Evolutionary conservation across 2,888 invertebrate species (phyloP).

Genomic region (Frankliniella fusca): DNA sequence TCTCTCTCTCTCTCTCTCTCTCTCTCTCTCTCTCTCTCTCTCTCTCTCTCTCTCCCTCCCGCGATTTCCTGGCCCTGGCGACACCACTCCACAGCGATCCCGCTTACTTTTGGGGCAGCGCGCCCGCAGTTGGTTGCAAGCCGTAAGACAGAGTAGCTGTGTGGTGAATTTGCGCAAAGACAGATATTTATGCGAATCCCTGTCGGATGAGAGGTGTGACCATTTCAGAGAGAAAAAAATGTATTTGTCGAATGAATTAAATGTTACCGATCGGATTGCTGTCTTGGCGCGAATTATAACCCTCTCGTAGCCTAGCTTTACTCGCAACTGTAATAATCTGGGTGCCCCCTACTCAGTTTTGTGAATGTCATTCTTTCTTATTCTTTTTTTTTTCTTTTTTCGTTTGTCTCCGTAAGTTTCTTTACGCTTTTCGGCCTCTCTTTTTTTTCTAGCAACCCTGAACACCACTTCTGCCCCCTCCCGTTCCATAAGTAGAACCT

Average conservation of each 20-base stretch:
- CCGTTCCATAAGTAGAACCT: constrained; percentile 60
- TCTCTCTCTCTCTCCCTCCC: too few relatives aligned
- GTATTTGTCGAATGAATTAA: not conserved
- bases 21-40: too few relatives aligned
- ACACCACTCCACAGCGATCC: not conserved
- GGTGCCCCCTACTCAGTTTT: constrained; percentile 30
- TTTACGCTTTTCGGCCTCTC: constrained; percentile 46
- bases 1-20: too few relatives aligned
- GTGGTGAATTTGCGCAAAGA: not conserved
- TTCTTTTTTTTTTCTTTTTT: constrained; percentile 41
- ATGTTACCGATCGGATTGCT: not conserved
- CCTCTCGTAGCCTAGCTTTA: constrained; percentile 2
- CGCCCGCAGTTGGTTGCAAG: constrained; percentile 18
- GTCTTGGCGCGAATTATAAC: not conserved
- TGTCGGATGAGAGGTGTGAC: too few relatives aligned
- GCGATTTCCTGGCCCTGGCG: not conserved
- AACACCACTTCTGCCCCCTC: constrained; percentile 65
- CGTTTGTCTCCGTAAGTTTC: constrained; percentile 43
- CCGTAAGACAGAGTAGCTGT: not conserved
- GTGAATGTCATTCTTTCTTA: constrained; percentile 30
- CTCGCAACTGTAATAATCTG: not conserved
- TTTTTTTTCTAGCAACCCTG: constrained; percentile 65
- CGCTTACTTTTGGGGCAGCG: not conserved
- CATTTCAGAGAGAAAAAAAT: too few relatives aligned
- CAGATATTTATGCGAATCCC: not conserved